Evolutionary conservation across 2,797 vertebrate genomes (phyloP).

Genomic region (Acrossocheilus wenchowensis): DNA sequence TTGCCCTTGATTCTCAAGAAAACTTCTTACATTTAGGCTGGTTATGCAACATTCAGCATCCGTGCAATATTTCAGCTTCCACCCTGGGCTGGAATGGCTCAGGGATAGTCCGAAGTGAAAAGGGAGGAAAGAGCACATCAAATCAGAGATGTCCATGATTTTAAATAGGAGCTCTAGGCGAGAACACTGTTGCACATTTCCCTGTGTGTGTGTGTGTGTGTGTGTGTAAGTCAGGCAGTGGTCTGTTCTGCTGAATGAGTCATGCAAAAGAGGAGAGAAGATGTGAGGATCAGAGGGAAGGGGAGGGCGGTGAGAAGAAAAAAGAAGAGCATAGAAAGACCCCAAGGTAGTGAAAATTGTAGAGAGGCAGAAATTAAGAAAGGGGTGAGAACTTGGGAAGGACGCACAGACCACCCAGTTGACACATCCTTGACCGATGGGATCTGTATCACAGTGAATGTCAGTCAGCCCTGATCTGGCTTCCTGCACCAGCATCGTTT

Average conservation of each 20-base stretch:
- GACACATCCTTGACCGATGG: conserved; percentile 49
- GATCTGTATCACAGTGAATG: conserved; percentile 49
- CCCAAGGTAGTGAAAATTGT: neutral
- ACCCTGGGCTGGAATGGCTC: neutral
- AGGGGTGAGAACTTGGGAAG: neutral
- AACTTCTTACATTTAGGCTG: conserved; percentile 40
- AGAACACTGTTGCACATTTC: neutral
- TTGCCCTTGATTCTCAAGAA: conserved; percentile 26
- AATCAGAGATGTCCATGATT: conserved; percentile 33
- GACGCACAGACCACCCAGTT: conserved; percentile 26
- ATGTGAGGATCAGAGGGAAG: neutral
- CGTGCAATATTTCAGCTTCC: conserved; percentile 33
- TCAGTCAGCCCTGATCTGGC: conserved; percentile 38
- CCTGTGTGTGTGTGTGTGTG: conserved; percentile 24
- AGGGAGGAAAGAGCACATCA: conserved; percentile 21
- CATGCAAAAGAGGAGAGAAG: conserved; percentile 19
- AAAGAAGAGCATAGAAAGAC: neutral
- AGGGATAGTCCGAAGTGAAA: conserved; percentile 26
- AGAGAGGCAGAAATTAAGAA: conserved; percentile 5
- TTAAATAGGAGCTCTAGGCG: conserved; percentile 27
- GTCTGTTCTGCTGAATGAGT: conserved; percentile 20
- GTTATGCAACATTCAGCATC: conserved; percentile 28
- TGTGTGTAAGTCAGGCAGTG: neutral
- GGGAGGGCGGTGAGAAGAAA: neutral
- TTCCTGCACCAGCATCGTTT: conserved; percentile 20